phyloP scores from a whole-genome alignment of 2,113 vertebrate genomes.

The Leucoraja erinaceus region DNA sequence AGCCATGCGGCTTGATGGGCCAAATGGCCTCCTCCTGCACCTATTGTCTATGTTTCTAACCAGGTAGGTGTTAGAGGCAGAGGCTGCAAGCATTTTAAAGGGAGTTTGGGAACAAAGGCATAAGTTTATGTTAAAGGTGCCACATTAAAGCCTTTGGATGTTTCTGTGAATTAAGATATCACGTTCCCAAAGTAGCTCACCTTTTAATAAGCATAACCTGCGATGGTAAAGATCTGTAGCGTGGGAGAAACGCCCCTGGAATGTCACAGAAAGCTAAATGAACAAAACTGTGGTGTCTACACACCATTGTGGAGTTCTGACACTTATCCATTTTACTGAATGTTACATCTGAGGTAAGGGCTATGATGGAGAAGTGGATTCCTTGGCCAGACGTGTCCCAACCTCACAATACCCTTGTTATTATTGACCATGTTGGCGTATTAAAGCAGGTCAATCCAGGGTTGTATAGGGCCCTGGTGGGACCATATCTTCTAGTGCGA shows the following conservation, averaged over 20 bases:
- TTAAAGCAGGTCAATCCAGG: too few species aligned
- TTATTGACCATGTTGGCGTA: neutral
- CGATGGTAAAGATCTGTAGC: neutral
- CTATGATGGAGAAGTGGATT: neutral
- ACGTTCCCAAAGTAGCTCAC: neutral
- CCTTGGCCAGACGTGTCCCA: neutral
- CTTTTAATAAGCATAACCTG: neutral
- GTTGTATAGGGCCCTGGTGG: too few species aligned
- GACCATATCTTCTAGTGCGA: too few species aligned
- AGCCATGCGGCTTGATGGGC: too few species aligned
- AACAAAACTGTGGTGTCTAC: neutral
- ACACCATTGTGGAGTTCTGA: neutral
- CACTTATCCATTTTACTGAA: neutral
- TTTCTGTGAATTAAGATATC: neutral
- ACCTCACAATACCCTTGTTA: neutral
- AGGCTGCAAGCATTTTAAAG: neutral
- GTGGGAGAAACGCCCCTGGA: neutral
- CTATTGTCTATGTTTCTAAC: neutral
- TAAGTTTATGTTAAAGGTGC: neutral
- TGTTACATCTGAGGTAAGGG: neutral
- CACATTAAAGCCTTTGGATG: neutral
- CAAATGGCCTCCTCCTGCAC: too few species aligned
- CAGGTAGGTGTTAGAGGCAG: neutral
- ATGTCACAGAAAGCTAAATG: neutral
- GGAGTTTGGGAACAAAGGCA: neutral